phyloP scores from a whole-genome alignment of 2,797 vertebrate genomes.

The Xiphorhynchus erythropygius region DNA sequence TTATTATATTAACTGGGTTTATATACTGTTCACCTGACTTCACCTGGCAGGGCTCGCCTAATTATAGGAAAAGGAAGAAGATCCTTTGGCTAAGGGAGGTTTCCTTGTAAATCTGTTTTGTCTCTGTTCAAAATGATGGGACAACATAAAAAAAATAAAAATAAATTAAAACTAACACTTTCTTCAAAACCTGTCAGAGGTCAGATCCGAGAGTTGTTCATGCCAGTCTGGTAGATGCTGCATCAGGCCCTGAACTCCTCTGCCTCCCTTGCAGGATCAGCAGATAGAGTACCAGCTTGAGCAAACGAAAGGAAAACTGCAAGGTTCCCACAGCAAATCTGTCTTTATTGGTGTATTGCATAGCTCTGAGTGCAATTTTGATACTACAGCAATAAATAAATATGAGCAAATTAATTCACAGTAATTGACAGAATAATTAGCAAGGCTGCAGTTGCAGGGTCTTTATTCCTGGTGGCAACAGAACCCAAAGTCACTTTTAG shows the following conservation, averaged over 20 bases:
- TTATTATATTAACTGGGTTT: slow-evolving; percentile 50
- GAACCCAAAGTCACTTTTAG: not conserved
- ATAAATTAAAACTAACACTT: not conserved
- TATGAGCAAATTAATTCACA: slow-evolving; percentile 11
- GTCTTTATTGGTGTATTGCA: not conserved
- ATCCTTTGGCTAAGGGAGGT: not conserved
- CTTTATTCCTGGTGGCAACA: not conserved
- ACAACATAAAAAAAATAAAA: not conserved
- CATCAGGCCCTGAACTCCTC: not conserved
- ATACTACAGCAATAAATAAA: slow-evolving; percentile 17
- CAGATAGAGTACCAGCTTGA: not conserved
- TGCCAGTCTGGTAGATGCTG: not conserved
- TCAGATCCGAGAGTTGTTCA: not conserved
- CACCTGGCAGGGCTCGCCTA: slow-evolving; percentile 8
- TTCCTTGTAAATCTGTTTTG: not conserved
- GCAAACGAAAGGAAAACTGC: not conserved
- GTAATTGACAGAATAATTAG: slow-evolving; percentile 43
- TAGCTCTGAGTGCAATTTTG: not conserved
- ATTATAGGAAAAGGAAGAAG: not conserved
- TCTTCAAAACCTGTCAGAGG: not conserved
- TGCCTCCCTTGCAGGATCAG: not conserved
- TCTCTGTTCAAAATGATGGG: not conserved
- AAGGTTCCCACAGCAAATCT: not conserved
- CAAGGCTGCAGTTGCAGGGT: not conserved
- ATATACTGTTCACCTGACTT: slow-evolving; percentile 45